Percentiles rank a stretch among this genome's conserved stretches.
These are phyloP conservation scores for Drosophila pseudoananassae DNA, from an alignment of 1,140 invertebrate genomes.

Conservation along the genomic window DNA sequence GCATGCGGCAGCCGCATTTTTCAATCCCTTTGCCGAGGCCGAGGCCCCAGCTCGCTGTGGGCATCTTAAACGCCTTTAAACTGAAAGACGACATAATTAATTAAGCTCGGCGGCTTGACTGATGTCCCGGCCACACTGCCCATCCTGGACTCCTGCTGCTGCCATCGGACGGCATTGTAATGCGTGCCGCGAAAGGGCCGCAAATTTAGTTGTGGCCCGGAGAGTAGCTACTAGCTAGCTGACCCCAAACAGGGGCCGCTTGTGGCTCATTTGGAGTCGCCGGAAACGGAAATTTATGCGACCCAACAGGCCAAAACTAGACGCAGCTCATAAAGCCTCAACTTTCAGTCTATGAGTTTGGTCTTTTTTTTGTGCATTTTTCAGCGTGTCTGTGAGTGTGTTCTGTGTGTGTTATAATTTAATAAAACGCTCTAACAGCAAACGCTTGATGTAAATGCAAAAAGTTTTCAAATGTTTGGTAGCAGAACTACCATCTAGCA, in stretches of 20 bases:
- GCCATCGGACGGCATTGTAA: constrained; percentile 60
- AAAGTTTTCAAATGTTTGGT: constrained; percentile 80
- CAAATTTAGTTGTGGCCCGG: constrained; percentile 57
- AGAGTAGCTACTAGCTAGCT: constrained; percentile 19
- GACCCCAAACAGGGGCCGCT: constrained; percentile 54
- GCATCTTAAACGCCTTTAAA: constrained; percentile 79
- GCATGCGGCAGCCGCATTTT: constrained; percentile 77
- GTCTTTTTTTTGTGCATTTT: neutral
- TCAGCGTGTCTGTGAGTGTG: constrained; percentile 29
- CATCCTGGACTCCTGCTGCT: constrained; percentile 18
- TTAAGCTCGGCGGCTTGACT: constrained; percentile 76
- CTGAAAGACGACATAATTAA: constrained; percentile 82
- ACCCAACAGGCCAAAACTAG: constrained; percentile 59
- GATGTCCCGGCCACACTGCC: constrained; percentile 46
- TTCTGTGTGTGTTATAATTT: constrained; percentile 66
- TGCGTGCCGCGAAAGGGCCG: constrained; percentile 71
- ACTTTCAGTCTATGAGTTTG: constrained; percentile 44
- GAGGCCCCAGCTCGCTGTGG: constrained; percentile 14
- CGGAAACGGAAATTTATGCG: constrained; percentile 73
- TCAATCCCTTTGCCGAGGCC: constrained; percentile 46
- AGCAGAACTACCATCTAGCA: constrained; percentile 24
- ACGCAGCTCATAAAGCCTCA: constrained; percentile 51
- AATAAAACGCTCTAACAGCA: constrained; percentile 79
- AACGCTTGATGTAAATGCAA: constrained; percentile 80
- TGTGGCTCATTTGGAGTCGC: constrained; percentile 73